Evolutionary conservation across 2,888 invertebrate species (phyloP), one percentile per base, ranked within the genome.

Genomic region (Lomographa bimaculata): DNA sequence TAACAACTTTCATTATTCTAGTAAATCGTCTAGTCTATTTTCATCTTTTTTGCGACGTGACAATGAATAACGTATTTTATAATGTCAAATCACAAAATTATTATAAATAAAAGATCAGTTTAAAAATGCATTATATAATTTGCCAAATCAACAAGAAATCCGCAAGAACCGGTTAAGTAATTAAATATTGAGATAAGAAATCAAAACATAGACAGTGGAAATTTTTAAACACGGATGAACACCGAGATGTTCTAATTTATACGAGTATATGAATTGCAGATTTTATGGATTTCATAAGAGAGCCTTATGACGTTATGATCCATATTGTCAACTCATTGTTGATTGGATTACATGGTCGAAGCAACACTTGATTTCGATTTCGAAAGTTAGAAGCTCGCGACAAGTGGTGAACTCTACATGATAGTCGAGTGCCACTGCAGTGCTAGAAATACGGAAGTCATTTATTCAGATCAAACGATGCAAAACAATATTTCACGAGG

Each of bases 361-460:
- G 3, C 30, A 17, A 23, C 56, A 44, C 54, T 50, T 58, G 53
- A 23, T 45, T 52, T 50, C 34, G 46, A 57, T 65, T 64, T 64
- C 57, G 62, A 63, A 64, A 66, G 60, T 55, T 21, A 33, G 24
- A 34, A 27, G 34, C 23, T 25, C 32, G 21, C 16, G 18, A 32
- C 42, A 37, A 46, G 38, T 32, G 12, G 24, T 18, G 21, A 20
- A 21, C 30, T 29, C 17, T 32, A 40, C 35, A 41, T 40, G 39
- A 24, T 24, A 43, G 37, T 38, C 20, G 29, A 29, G 21, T 17
- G 23, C 9, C 12, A 20, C 20, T 7, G 6, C 14, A 14, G 3
- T 12, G 7, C 7, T n/a, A 12, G 11, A 25, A 14, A 17, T 7
- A 19, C n/a, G n/a, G n/a, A 9, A 3, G 25, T 24, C 9, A 19